Conservation (phyloP, 2,797 vertebrate genomes). For the Numenius phaeopus region DNA sequence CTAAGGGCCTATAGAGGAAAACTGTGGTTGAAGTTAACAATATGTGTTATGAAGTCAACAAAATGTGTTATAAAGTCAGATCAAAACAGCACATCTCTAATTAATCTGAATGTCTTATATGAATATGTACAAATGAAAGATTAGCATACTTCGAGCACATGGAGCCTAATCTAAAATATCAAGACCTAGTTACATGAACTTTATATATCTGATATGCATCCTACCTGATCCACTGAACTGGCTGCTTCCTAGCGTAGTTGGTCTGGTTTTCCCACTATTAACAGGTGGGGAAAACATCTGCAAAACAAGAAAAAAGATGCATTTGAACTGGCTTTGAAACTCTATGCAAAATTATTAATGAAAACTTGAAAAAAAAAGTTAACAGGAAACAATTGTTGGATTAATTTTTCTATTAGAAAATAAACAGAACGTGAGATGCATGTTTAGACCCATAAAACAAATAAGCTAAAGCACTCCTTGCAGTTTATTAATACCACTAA, state of each 20-base stretch:
- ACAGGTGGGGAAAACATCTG: constrained; percentile 99
- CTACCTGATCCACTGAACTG: constrained; percentile 98
- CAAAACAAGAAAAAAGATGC: constrained; percentile 65
- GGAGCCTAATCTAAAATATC: not conserved
- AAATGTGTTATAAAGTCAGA: not conserved
- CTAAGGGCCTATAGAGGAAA: not conserved
- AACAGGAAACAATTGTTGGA: not conserved
- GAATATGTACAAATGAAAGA: not conserved
- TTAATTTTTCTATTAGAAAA: constrained; percentile 5
- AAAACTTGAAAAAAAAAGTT: not conserved
- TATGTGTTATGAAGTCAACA: not conserved
- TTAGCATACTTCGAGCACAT: not conserved
- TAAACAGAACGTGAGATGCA: not conserved
- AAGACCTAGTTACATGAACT: not conserved
- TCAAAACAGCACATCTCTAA: not conserved
- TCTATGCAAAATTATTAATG: not conserved
- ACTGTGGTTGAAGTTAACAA: not conserved
- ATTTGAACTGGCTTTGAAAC: constrained; percentile 40
- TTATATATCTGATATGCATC: constrained; percentile 40
- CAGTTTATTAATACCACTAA: not conserved
- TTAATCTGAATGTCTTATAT: not conserved
- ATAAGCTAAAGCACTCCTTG: not conserved
- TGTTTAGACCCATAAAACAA: not conserved
- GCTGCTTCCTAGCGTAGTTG: constrained; percentile 96
- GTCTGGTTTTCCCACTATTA: constrained; percentile 95